These are phyloP conservation scores for Priapulus caudatus DNA, from an alignment of 2,888 invertebrate species.

Conservation along the genomic window DNA sequence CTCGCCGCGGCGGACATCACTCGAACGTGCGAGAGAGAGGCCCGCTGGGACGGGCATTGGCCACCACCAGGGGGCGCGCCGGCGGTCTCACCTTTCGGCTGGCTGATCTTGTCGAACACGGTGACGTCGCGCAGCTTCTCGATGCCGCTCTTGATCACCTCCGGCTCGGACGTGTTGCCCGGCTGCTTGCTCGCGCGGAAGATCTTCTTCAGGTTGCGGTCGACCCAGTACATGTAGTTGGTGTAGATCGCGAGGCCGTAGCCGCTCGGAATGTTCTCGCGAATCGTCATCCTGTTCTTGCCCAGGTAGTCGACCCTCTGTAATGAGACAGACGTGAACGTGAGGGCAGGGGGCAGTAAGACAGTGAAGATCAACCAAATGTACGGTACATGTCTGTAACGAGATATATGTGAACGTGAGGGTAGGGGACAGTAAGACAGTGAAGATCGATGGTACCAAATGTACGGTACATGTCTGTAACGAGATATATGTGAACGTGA, in stretches of 20 bases:
- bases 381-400: too few species aligned
- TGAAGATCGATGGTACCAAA: too few species aligned
- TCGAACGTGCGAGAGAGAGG: too few species aligned
- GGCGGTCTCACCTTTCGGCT: conserved; percentile 55
- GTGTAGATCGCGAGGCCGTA: conserved; percentile 81
- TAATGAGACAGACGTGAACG: conserved; percentile 8
- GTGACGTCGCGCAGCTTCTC: conserved; percentile 76
- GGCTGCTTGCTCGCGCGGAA: conserved; percentile 40
- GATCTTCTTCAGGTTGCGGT: conserved; percentile 66
- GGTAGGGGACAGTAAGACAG: too few species aligned
- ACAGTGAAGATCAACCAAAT: too few species aligned
- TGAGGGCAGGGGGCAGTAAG: background rate
- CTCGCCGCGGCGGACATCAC: too few species aligned
- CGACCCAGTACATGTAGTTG: conserved; percentile 82
- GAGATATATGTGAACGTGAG: too few species aligned
- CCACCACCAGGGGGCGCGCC: too few species aligned
- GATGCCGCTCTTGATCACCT: conserved; percentile 64
- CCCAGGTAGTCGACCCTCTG: conserved; percentile 37
- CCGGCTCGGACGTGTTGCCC: conserved; percentile 60
- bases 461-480: too few species aligned
- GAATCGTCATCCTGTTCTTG: conserved; percentile 52
- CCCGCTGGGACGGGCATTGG: too few species aligned
- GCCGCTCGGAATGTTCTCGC: conserved; percentile 77
- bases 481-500: too few species aligned
- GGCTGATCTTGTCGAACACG: conserved; percentile 75